Percentiles rank a stretch among this genome's conserved stretches.
Conservation (phyloP, 1,140 invertebrate genomes). For the Drosophila pseudoananassae region DNA sequence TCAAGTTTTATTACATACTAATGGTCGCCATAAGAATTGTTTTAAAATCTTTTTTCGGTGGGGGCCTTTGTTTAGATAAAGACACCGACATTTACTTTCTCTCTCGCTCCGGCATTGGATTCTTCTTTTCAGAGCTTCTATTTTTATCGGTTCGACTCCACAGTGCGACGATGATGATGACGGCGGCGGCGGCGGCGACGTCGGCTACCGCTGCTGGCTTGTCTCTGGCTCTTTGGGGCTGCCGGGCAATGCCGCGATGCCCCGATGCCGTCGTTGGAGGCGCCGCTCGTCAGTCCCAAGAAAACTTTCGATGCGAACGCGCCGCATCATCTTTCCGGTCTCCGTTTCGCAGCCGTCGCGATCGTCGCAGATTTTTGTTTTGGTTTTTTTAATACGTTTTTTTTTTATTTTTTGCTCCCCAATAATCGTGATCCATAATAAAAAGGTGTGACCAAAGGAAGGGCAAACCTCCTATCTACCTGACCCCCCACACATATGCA, state of each 20-base stretch:
- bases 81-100: not conserved
- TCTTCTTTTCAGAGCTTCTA: conserved; percentile 5
- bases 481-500: conserved; percentile 15
- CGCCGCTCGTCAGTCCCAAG: conserved; percentile 45
- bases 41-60: not conserved
- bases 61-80: conserved; percentile 1
- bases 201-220: conserved; percentile 5
- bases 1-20: conserved; percentile 5
- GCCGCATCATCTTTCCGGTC: conserved; percentile 36
- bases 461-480: conserved; percentile 15
- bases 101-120: not conserved
- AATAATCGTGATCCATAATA: conserved; percentile 25
- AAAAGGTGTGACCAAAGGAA: conserved; percentile 37
- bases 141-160: conserved; percentile 30
- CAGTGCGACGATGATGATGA: conserved; percentile 21
- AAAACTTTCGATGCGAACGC: conserved; percentile 71
- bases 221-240: conserved; percentile 8
- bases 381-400: not conserved
- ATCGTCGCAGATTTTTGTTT: conserved; percentile 7
- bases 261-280: conserved; percentile 31
- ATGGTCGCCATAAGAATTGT: conserved; percentile 4
- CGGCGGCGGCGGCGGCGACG: too few relatives aligned
- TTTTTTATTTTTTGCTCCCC: conserved; percentile 8
- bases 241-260: conserved; percentile 16
- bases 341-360: conserved; percentile 9